phyloP scores from a whole-genome alignment of 2,888 invertebrate species.

The Tanytarsus gracilentus region DNA sequence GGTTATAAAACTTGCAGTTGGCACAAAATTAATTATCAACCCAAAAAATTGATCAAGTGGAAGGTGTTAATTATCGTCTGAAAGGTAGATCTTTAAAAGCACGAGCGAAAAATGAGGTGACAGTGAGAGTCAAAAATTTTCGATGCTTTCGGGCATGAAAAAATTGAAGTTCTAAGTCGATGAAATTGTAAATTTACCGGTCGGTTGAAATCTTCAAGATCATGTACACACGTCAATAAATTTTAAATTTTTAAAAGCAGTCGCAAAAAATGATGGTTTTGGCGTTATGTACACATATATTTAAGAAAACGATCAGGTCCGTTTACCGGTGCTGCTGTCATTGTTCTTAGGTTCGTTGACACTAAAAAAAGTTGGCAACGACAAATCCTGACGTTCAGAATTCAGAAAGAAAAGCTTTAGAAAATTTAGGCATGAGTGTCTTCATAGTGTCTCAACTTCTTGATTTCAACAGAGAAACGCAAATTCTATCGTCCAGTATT shows the following conservation, averaged over 20 bases:
- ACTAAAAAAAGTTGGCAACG: too few species aligned
- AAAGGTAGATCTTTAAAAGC: conserved; percentile 31
- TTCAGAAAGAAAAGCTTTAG: too few species aligned
- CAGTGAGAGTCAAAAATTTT: not conserved
- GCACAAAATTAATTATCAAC: conserved; percentile 36
- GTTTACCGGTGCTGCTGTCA: not conserved
- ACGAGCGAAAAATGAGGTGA: not conserved
- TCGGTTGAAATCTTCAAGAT: conserved; percentile 22
- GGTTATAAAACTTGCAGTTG: conserved; percentile 31
- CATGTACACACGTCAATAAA: not conserved
- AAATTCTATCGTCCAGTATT: not conserved
- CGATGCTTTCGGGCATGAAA: not conserved
- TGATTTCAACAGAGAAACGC: not conserved
- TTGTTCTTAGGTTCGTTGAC: too few species aligned
- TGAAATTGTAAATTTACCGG: not conserved
- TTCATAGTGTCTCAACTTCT: not conserved
- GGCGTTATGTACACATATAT: not conserved
- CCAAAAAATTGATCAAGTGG: conserved; percentile 36
- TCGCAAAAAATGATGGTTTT: not conserved
- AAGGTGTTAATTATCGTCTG: conserved; percentile 46
- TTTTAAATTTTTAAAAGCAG: not conserved
- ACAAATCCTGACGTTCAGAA: too few species aligned
- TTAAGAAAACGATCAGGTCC: not conserved
- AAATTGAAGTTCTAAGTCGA: conserved; percentile 2
- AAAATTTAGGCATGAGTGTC: too few species aligned